Evolutionary conservation across 1,140 invertebrate genomes (phyloP), one percentile per base, ranked within the genome.

Genomic region (Neelides sp.): DNA sequence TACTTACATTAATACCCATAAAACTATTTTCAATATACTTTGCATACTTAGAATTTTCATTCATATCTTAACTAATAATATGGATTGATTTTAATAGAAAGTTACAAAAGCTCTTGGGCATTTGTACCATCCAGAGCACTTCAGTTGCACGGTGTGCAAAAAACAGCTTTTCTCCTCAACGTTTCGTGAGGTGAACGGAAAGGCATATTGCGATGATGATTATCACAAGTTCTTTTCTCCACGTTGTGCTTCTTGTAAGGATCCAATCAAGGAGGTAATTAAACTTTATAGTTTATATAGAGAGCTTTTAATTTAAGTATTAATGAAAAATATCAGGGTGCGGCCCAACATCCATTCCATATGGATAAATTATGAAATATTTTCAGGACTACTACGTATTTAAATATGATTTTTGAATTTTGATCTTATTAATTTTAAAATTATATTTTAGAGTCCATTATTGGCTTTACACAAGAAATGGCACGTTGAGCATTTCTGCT

Each of bases 241-340:
- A 22, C 66, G 72, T 52, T 80, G 78, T 68, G 70, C 69, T 39
- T 74, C 74, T 58, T 80, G 78, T 63, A 72, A 73, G 62, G 73
- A 73, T 34, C 69, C 79, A 17, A 51, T 51, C 17, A 48, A 28
- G 17, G 41, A 42, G n/a, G 49, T 51, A 24, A 45, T 22, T 20
- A 44, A 43, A 48, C 42, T 5, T 12, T 19, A 19, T 20, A 4
- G 4, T 35, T 48, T 23, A 36, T 28, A 13, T 12, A 48, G 23
- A 13, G 12, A 20, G 15, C 8, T 20, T 15, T 15, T 19, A 7
- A 15, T 39, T 15, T 15, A 39, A 39, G 5, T 39, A 7, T 15
- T 39, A 12, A 7, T 39, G 10, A 12, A 7, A 7, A 7, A 39
- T 19, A 39, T 15, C 5, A 23, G 7, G 5, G 8, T 5, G 7